Evolutionary conservation across 2,113 vertebrate species (phyloP).

Genomic region (Neodon shergylaensis): DNA sequence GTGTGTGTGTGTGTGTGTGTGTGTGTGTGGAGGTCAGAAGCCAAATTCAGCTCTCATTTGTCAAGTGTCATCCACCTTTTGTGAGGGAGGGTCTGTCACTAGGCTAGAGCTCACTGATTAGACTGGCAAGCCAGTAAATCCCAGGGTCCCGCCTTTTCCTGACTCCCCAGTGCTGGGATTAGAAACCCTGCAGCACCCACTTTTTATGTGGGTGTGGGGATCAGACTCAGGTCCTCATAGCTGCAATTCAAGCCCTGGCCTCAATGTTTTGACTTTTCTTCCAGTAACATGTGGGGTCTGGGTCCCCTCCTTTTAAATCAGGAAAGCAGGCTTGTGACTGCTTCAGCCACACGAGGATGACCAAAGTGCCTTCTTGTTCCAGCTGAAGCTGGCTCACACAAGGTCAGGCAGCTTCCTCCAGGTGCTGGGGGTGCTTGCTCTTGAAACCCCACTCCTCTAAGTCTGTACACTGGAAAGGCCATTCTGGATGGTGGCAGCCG

Average conservation of each 20-base stretch:
- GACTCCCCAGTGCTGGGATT: background rate
- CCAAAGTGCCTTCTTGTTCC: background rate
- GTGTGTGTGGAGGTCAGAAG: background rate
- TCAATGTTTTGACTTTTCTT: background rate
- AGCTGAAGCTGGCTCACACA: background rate
- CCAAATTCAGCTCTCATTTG: background rate
- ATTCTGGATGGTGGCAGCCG: background rate
- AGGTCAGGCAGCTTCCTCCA: background rate
- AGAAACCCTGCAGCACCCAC: background rate
- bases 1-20: background rate
- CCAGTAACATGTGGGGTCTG: background rate
- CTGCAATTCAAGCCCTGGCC: background rate
- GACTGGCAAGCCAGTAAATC: background rate
- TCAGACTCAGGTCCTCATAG: background rate
- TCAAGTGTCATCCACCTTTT: background rate
- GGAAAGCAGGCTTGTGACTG: background rate
- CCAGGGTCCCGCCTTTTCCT: background rate
- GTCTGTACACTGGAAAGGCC: background rate
- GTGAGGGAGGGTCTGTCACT: background rate
- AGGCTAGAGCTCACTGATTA: background rate
- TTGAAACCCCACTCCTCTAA: background rate
- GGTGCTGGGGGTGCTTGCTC: background rate
- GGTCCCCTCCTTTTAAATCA: background rate
- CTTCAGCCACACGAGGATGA: background rate
- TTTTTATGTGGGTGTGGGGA: background rate